Conservation (phyloP, 1,140 invertebrate genomes). For the Ganaspis sp. region DNA sequence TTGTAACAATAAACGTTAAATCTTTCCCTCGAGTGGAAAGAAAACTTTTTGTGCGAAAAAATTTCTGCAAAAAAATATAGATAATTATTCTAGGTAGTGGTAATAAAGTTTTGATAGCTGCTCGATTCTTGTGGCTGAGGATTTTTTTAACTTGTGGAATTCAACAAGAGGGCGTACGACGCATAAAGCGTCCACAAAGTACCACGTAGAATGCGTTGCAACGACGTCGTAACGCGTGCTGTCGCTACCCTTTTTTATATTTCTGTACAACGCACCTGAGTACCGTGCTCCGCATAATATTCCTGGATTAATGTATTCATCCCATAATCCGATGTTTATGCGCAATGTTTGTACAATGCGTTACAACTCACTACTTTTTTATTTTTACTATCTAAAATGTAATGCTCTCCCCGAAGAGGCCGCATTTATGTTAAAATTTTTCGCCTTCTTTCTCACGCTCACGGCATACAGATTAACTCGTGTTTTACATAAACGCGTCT, state of each 20-base stretch:
- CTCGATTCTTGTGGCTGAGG: background rate
- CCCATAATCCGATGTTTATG: constrained; percentile 21
- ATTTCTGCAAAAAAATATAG: too few relatives aligned
- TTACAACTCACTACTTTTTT: constrained; percentile 8
- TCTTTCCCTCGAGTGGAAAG: too few relatives aligned
- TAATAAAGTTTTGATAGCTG: background rate
- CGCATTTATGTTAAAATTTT: constrained; percentile 11
- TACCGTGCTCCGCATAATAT: constrained; percentile 16
- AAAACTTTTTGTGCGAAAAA: too few relatives aligned
- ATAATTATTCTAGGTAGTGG: background rate
- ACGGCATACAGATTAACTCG: background rate
- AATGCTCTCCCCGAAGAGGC: background rate
- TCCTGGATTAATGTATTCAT: constrained; percentile 18
- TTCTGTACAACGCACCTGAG: background rate
- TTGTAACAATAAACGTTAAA: too few relatives aligned
- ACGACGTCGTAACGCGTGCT: constrained; percentile 5
- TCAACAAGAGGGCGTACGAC: background rate
- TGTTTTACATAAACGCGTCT: background rate
- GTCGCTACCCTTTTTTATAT: constrained; percentile 10
- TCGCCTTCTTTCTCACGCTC: background rate
- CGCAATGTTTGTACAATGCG: background rate
- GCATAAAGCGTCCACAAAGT: background rate
- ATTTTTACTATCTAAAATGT: constrained; percentile 21
- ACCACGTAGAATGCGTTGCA: constrained; percentile 15
- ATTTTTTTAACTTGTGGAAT: constrained; percentile 1